Base-by-base conservation (phyloP, 2,888 invertebrate genomes). In the Cryptus armator region DNA sequence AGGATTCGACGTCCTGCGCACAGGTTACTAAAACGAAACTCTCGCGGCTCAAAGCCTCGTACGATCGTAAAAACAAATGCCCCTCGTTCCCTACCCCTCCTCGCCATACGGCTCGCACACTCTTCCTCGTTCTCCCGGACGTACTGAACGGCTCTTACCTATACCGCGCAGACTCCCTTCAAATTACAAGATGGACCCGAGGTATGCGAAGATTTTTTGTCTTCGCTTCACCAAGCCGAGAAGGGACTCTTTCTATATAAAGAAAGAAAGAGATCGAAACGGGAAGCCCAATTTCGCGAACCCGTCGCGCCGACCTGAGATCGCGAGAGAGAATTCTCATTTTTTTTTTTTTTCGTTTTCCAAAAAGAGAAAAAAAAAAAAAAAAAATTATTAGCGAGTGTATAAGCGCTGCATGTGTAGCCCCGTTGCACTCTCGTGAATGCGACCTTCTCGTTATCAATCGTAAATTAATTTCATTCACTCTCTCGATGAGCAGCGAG, bases 401-500 rank as follows among this genome's bases (percentile, higher is more conserved):
- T 24, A 19, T 16, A 9, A 1, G 56, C 56, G 24, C 53, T 1
- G 10, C 6, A n/a, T 16, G 48, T 43, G 37, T 44, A 70, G 51
- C 51, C 29, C 9, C 37, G 37, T 37, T 37, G n/a, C 44, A 7
- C 3, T n/a, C 44, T 24, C 24, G 56, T 56, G 44, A 59, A 53
- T 37, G 59, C 72, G 68, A 46, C 71, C 72, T 78, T 68, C 66
- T 78, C 74, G 77, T 81, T 85, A 85, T 85, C 81, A 85, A 85
- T 85, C 84, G 78, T 75, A 78, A 81, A 84, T 84, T 77, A 74
- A 84, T 85, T 81, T 78, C 53, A 74, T 81, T 81, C 76, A 67
- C 14, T 53, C 66, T 37, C 48, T 29, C 46, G 37, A 24, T 5
- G 59, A 14, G n/a, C 12, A 29, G n/a, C 16, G 71, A 46, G 62